Base-by-base conservation (phyloP, 2,888 invertebrate species). In the Bellardia bayeri region DNA sequence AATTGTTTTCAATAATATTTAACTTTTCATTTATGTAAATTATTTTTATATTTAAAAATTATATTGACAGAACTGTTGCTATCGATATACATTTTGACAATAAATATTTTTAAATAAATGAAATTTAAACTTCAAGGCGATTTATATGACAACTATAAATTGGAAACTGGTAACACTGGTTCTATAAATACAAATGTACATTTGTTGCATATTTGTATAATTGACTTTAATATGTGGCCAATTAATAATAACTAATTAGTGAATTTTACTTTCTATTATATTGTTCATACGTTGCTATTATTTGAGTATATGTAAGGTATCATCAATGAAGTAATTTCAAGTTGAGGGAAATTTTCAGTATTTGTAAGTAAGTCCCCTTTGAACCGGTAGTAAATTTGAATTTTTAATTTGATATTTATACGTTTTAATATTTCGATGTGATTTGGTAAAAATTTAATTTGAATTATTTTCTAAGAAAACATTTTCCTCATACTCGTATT, bases 351-450 rank as follows among this genome's bases (percentile, higher is more conserved):
- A 40, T 74, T 49, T 16, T 14, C 4, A 68, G n/a, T 14, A 37
- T 2, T 14, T 49, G 5, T 49, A 5, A 14, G 82, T 78, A 54
- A 78, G 61, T 82, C 86, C 86, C 86, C 86, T 45, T 30, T 79
- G 37, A 86, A 14, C 72, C 78, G 86, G 86, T 79, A 74, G n/a
- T 79, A 37, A 58, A 66, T 66, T 9, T 23, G 40, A 13, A 58
- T 40, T 33, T 58, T 16, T 82, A 14, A 82, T 45, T 74, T 45
- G 9, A n/a, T 49, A 49, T 37, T 61, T 54, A 79, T 68, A 56
- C 23, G 9, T 23, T 23, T 56, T 23, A 11, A n/a, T 51, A n/a
- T 51, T n/a, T 51, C 3, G n/a, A 45, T 9, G n/a, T 6, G 6
- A 13, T 6, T 51, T 51, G 2, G 37, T 6, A 4, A 37, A 23